phyloP scores from a whole-genome alignment of 2,113 vertebrate species.

The Trichomycterus rosablanca region DNA sequence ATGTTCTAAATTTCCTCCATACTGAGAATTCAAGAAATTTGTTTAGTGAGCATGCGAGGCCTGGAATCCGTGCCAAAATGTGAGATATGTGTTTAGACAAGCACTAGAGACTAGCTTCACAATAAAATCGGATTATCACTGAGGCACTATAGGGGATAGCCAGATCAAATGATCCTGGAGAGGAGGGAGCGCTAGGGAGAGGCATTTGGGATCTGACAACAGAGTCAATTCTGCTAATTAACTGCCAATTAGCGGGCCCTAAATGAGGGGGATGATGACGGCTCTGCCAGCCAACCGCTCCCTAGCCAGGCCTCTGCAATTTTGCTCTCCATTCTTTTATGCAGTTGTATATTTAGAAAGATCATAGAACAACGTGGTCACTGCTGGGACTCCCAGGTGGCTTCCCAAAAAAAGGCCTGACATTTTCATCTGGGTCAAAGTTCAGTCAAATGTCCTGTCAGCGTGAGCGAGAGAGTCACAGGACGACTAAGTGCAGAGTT shows the following conservation, averaged over 20 bases:
- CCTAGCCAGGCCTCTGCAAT: slow-evolving; percentile 36
- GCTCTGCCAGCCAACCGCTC: slow-evolving; percentile 69
- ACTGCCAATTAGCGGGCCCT: slow-evolving; percentile 91
- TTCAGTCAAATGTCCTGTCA: slow-evolving; percentile 53
- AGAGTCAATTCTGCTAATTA: slow-evolving; percentile 97
- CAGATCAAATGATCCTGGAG: slow-evolving; percentile 78
- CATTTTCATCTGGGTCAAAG: slow-evolving; percentile 74
- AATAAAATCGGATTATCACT: slow-evolving; percentile 73
- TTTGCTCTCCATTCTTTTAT: slow-evolving; percentile 44
- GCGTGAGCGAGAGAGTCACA: slow-evolving; percentile 3
- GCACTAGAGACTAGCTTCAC: slow-evolving; percentile 47
- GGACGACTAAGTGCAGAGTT: neutral
- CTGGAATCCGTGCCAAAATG: slow-evolving; percentile 47
- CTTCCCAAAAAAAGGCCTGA: slow-evolving; percentile 67
- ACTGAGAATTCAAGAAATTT: slow-evolving; percentile 32
- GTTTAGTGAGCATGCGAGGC: slow-evolving; percentile 4
- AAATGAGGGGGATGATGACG: slow-evolving; percentile 93
- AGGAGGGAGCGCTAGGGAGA: slow-evolving; percentile 45
- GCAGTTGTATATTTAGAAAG: slow-evolving; percentile 68
- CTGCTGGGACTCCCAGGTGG: slow-evolving; percentile 62
- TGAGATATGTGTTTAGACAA: slow-evolving; percentile 50
- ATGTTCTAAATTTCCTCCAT: slow-evolving; percentile 24
- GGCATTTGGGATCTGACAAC: slow-evolving; percentile 80
- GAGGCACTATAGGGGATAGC: slow-evolving; percentile 70
- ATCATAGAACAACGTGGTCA: slow-evolving; percentile 59